phyloP scores from a whole-genome alignment of 2,113 vertebrate genomes.

The Engystomops pustulosus region DNA sequence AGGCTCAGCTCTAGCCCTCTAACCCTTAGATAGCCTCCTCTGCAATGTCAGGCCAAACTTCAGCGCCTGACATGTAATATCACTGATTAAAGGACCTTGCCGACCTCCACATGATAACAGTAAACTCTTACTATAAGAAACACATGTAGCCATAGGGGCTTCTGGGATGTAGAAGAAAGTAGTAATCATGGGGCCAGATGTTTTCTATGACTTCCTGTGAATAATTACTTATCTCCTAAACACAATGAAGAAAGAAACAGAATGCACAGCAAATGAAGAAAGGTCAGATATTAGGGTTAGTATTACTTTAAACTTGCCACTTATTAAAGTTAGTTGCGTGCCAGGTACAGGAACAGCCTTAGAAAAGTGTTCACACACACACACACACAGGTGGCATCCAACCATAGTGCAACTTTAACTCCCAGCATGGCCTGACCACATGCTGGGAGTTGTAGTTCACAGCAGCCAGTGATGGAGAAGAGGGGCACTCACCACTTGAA shows the following conservation, averaged over 20 bases:
- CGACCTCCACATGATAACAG: neutral
- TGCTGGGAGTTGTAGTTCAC: neutral
- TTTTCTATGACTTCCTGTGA: neutral
- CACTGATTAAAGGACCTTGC: neutral
- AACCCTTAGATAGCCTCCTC: neutral
- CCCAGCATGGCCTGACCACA: neutral
- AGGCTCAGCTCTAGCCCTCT: neutral
- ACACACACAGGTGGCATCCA: neutral
- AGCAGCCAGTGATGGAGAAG: neutral
- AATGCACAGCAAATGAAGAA: neutral
- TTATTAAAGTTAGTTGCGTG: neutral
- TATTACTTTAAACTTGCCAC: neutral
- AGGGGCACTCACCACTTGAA: conserved; percentile 86
- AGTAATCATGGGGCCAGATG: no score
- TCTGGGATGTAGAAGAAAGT: neutral
- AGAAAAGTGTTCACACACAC: neutral
- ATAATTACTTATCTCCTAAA: neutral
- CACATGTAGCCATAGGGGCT: no score
- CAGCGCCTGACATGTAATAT: neutral
- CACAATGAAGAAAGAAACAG: neutral
- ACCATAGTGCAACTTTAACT: neutral
- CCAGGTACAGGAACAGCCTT: neutral
- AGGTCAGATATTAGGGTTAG: neutral
- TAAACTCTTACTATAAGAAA: neutral
- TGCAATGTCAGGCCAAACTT: neutral